These are phyloP conservation scores for Nannoperca australis DNA, from an alignment of 2,797 vertebrate species.

Conservation along the genomic window DNA sequence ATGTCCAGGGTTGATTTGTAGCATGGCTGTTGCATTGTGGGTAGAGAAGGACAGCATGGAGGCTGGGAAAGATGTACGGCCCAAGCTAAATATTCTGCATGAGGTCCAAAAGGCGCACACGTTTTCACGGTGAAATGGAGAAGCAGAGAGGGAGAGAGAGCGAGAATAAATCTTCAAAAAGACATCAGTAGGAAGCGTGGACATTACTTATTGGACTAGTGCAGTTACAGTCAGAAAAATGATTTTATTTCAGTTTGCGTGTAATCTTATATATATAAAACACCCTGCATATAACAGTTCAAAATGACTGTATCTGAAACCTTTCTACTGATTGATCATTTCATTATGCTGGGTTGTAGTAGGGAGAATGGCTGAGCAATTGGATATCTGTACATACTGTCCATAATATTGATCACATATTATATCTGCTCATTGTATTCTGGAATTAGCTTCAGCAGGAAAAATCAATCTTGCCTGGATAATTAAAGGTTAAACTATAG, in stretches of 20 bases:
- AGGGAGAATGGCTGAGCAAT: constrained; percentile 14
- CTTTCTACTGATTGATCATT: constrained; percentile 13
- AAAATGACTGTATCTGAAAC: not conserved
- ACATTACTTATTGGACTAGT: no score
- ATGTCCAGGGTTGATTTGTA: no score
- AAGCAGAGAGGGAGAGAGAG: no score
- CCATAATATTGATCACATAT: constrained; percentile 44
- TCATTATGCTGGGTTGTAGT: not conserved
- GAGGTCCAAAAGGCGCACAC: no score
- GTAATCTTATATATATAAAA: not conserved
- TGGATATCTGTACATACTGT: constrained; percentile 22
- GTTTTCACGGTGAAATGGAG: no score
- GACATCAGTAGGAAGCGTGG: no score
- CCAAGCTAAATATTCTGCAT: no score
- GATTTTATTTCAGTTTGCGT: constrained; percentile 15
- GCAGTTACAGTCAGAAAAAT: not conserved
- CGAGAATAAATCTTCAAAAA: no score
- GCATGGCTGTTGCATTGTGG: no score
- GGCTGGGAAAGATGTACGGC: no score
- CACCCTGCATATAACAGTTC: not conserved
- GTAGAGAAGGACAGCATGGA: no score
- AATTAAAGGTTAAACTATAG: constrained; percentile 42
- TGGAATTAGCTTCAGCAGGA: constrained; percentile 3
- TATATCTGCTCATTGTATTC: constrained; percentile 2
- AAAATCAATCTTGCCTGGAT: constrained; percentile 16